Evolutionary conservation across 2,888 invertebrate genomes (phyloP).

Genomic region (Lagria hirta): DNA sequence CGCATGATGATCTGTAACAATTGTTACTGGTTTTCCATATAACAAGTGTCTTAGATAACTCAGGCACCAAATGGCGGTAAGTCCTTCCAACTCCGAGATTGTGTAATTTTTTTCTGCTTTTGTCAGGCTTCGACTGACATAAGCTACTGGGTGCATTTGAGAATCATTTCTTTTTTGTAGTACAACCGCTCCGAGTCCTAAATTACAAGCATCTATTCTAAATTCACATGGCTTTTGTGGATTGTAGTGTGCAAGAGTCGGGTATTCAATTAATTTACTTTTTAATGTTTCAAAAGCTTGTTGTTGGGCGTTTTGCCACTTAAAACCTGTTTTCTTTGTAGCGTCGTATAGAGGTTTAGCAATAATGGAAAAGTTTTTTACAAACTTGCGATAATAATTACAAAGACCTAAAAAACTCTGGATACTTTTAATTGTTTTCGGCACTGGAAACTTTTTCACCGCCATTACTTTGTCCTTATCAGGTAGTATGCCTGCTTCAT

Average conservation of each 20-base stretch:
- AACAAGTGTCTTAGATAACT: conserved; percentile 29
- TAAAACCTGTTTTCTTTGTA: conserved; percentile 22
- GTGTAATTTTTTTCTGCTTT: conserved; percentile 31
- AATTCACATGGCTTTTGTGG: conserved; percentile 26
- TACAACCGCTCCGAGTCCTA: conserved; percentile 26
- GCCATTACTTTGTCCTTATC: conserved; percentile 13
- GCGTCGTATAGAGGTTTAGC: conserved; percentile 26
- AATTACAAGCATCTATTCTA: conserved; percentile 22
- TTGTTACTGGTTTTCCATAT: conserved; percentile 24
- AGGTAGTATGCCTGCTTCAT: conserved; percentile 4
- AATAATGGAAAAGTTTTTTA: conserved; percentile 26
- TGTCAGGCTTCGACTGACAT: conserved; percentile 28
- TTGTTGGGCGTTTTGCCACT: conserved; percentile 6
- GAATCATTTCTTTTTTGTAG: conserved; percentile 23
- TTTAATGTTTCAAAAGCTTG: conserved; percentile 18
- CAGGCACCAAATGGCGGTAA: conserved; percentile 25
- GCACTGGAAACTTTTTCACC: conserved; percentile 6
- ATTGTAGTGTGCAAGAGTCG: conserved; percentile 19
- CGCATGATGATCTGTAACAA: conserved; percentile 23
- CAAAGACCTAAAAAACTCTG: conserved; percentile 30
- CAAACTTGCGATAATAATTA: conserved; percentile 30
- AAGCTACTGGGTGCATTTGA: conserved; percentile 30
- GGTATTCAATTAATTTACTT: conserved; percentile 20
- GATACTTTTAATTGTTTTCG: conserved; percentile 1
- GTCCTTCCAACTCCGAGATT: conserved; percentile 27